Evolutionary conservation across 2,888 invertebrate genomes (phyloP), one percentile per base, ranked within the genome.

Genomic region (Meandrusa payeni): DNA sequence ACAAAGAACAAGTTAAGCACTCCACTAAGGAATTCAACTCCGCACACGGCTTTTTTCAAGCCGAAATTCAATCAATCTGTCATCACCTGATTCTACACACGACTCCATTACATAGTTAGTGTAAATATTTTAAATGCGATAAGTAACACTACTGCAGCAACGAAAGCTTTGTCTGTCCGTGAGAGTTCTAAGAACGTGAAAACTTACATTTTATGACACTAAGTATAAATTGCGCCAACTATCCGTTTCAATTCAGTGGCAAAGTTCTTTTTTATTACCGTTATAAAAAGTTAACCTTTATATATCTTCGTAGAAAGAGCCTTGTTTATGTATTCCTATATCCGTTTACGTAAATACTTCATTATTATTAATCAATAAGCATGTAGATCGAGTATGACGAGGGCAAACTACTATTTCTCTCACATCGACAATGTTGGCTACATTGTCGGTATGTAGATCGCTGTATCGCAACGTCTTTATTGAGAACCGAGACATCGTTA

Each of bases 271-370:
- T 55, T 59, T 55, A 54, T 57, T 57, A 55, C 51, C 46, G 46
- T 52, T 39, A 52, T 42, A 55, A 54, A 56, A 53, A 60, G 51
- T 53, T 61, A 46, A 57, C 51, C 48, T 56, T 58, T 49, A 51
- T 44, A 24, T 37, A 37, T 50, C 41, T 40, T 36, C 17, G 31
- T 28, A 47, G 36, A 47, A 48, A 49, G 57, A 60, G 55, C 53
- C 57, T 59, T 55, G 57, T 52, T 46, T 46, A 41, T 34, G 41
- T 41, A 51, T 49, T 55, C 52, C 51, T 57, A 42, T 64, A 63
- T 65, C 69, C 64, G 63, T 62, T 56, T 63, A 64, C 65, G 65
- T 51, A 64, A 62, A 60, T 56, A 40, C 44, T 26, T 31, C 5
- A 29, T 24, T 37, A 12, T 19, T 27, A 38, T 38, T 31, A 33